These are phyloP conservation scores for Amblyopsis hoosieri DNA, from an alignment of 2,797 vertebrate genomes.

Conservation along the genomic window DNA sequence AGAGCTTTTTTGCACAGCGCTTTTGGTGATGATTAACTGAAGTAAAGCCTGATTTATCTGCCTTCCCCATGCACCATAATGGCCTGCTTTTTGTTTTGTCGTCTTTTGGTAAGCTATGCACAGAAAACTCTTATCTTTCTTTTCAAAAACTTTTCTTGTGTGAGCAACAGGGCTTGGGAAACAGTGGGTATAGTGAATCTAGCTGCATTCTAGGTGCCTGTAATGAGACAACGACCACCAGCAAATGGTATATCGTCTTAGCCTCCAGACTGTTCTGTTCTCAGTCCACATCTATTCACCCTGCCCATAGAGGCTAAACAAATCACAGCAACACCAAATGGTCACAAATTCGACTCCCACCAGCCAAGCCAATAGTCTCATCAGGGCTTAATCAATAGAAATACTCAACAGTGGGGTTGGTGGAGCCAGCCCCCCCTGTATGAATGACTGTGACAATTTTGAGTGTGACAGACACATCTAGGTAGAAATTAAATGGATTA, in stretches of 20 bases:
- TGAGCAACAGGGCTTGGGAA: not conserved
- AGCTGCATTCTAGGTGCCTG: slow-evolving; percentile 28
- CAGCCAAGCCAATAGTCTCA: slow-evolving; percentile 49
- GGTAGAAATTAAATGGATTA: slow-evolving; percentile 61
- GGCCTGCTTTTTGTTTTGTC: slow-evolving; percentile 15
- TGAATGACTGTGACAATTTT: slow-evolving; percentile 56
- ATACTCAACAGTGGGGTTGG: slow-evolving; percentile 43
- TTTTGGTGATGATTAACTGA: slow-evolving; percentile 57
- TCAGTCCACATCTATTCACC: slow-evolving; percentile 54
- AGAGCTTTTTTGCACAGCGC: slow-evolving; percentile 52
- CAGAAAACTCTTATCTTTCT: too few relatives aligned
- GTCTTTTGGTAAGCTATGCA: slow-evolving; percentile 15
- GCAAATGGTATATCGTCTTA: slow-evolving; percentile 26
- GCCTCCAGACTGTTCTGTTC: slow-evolving; percentile 24
- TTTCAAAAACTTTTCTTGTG: slow-evolving; percentile 5
- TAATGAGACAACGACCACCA: slow-evolving; percentile 41
- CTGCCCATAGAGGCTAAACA: slow-evolving; percentile 53
- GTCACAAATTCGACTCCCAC: slow-evolving; percentile 57
- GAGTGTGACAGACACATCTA: slow-evolving; percentile 43
- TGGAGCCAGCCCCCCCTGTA: slow-evolving; percentile 54
- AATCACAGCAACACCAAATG: slow-evolving; percentile 52
- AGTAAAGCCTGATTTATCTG: slow-evolving; percentile 42
- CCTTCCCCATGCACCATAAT: slow-evolving; percentile 26
- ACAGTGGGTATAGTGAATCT: slow-evolving; percentile 11
- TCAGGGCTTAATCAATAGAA: slow-evolving; percentile 64